These are phyloP conservation scores for Anthopleura sola DNA, from an alignment of 64 coral and sea anemone genomes.

Conservation along the genomic window DNA sequence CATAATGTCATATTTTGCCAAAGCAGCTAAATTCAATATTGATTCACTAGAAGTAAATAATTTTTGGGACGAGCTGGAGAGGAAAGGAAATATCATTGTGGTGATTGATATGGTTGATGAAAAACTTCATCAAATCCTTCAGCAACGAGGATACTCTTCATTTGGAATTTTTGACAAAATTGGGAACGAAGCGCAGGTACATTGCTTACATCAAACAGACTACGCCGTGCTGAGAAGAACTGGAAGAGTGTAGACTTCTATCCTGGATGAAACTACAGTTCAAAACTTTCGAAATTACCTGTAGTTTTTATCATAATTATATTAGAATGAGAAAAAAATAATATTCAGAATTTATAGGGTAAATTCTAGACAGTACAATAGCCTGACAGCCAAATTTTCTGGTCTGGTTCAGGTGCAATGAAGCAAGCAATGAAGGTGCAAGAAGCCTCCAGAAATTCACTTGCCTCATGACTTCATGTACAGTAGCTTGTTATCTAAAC, in stretches of 20 bases:
- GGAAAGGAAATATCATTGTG: slow-evolving; percentile 62
- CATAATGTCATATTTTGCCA: slow-evolving; percentile 40
- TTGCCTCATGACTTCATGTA: too few species aligned
- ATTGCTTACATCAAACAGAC: slow-evolving; percentile 28
- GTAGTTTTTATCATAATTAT: too few species aligned
- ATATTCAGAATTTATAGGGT: too few species aligned
- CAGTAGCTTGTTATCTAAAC: too few species aligned
- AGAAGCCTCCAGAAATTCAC: too few species aligned
- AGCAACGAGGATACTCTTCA: slow-evolving; percentile 10
- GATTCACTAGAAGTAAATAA: background rate
- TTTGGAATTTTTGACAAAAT: slow-evolving; percentile 24
- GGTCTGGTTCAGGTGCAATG: too few species aligned
- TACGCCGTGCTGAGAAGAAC: background rate
- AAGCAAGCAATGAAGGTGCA: too few species aligned
- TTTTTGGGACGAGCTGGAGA: slow-evolving; percentile 42
- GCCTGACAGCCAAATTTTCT: too few species aligned
- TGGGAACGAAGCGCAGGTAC: slow-evolving; percentile 21
- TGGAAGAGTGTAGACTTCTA: background rate
- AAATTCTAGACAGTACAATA: too few species aligned
- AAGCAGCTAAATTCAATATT: background rate
- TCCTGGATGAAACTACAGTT: background rate
- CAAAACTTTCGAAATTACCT: background rate
- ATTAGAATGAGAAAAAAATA: too few species aligned
- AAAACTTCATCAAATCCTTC: slow-evolving; percentile 6
- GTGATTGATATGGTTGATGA: slow-evolving; percentile 29